Evolutionary conservation across 2,888 invertebrate genomes (phyloP), one percentile per base, ranked within the genome.

Genomic region (Cantharis lateralis): DNA sequence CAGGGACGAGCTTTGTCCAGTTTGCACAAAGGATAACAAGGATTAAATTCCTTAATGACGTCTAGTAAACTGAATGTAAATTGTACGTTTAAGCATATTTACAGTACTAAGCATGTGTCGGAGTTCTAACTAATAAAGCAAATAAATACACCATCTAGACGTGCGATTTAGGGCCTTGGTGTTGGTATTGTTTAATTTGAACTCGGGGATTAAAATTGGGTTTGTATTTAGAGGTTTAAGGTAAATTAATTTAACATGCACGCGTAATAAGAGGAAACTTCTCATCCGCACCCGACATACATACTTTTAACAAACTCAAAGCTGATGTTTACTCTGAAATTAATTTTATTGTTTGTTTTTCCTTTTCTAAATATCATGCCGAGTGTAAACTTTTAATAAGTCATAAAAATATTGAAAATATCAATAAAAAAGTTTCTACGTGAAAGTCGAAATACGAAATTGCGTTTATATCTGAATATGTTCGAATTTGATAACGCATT

Each of bases 21-120:
- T 66, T 66, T 66, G 20, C 64, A 15, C 20, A 66, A 66, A 66
- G n/a, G 64, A 66, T 66, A 66, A 66, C 64, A 20, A 20, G 64
- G 64, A 66, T 66, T 66, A 66, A 20, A n/a, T 66, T 66, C 24
- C 64, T 66, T 66, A 66, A 66, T 13, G 64, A 66, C 64, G 64
- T 66, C 64, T 20, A 24, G n/a, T 66, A 66, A 66, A 66, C 64
- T 66, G 20, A 16, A 66, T 66, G 20, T 24, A 24, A 66, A 66
- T 66, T 66, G 64, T 66, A 66, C n/a, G 20, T n/a, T 66, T 66
- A 66, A 24, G 64, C n/a, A 20, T 66, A 66, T 66, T 66, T 20
- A 15, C 64, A 66, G n/a, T 18, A n/a, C 20, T 24, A 66, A 20
- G 20, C 64, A 66, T 66, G 64, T 66, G 64, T 13, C n/a, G n/a